A percentile compares a stretch with the other conserved stretches of the same genome.
Conservation (phyloP, 2,797 vertebrate genomes). For the Sorex maritimensis region DNA sequence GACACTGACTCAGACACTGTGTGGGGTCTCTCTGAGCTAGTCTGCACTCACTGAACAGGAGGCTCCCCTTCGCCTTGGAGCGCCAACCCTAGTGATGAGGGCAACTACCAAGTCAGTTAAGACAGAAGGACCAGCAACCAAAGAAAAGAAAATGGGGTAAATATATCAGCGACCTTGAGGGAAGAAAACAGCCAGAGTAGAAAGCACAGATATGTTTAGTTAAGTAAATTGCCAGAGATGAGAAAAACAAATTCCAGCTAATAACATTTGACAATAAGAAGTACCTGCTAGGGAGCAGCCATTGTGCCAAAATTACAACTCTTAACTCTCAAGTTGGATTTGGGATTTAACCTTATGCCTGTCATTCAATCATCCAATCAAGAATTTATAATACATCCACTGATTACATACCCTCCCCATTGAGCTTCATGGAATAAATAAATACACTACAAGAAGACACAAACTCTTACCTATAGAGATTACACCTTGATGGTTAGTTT, state of each 20-base stretch:
- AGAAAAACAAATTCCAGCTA: conserved; percentile 66
- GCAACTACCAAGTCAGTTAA: not conserved
- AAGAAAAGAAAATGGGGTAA: conserved; percentile 42
- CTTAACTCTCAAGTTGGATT: conserved; percentile 32
- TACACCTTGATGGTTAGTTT: conserved; percentile 2
- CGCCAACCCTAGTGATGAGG: too few relatives aligned
- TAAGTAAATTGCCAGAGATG: conserved; percentile 61
- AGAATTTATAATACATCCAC: not conserved
- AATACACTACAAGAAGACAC: conserved; percentile 55
- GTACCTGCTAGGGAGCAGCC: conserved; percentile 31
- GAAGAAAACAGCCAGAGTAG: conserved; percentile 49
- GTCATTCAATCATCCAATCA: conserved; percentile 42
- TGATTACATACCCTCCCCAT: not conserved
- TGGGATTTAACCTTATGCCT: conserved; percentile 53
- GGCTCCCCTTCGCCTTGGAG: too few relatives aligned
- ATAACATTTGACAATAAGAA: conserved; percentile 57
- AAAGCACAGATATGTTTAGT: conserved; percentile 41
- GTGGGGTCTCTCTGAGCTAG: too few relatives aligned
- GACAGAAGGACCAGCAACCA: conserved; percentile 18
- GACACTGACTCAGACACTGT: too few relatives aligned
- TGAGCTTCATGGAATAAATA: not conserved
- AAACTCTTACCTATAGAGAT: conserved; percentile 13
- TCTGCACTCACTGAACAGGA: too few relatives aligned
- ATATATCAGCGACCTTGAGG: not conserved
- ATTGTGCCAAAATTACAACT: conserved; percentile 61